Evolutionary conservation across 2,888 invertebrate genomes (phyloP), one percentile per base, ranked within the genome.

Genomic region (Andrena dorsata): DNA sequence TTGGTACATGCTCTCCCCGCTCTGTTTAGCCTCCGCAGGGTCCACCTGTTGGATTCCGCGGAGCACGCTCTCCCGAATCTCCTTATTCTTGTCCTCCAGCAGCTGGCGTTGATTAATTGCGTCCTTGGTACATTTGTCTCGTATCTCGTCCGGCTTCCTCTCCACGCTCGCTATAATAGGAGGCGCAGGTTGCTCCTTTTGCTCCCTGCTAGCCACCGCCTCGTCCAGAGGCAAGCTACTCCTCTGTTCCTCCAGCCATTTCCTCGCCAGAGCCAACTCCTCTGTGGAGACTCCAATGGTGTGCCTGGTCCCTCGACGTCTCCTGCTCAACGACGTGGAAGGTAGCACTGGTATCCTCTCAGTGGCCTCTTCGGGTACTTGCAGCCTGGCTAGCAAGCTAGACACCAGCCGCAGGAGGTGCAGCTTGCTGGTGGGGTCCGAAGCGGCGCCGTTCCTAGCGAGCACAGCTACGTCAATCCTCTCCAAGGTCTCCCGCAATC

Each of bases 221-320:
- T 63, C 51, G 1, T 47, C 26, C 20, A 65, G 4, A 0, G 66
- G 47, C 2, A 56, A 35, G 1, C 16, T 5, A 16, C 65, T 87
- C 1, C 64, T 60, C 23, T 60, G 71, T 16, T 82, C 96, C 93
- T 97, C 97, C 86, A 97, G 96, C 90, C 97, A 95, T 76, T 96
- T 95, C 63, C 98, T 95, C 0, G 98, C 98, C 89, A 96, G 96
- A 2, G 96, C 97, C 32, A 98, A 94, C 90, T 98, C 98, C 92
- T 97, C 97, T 61, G 96, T 95, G 53, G 97, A 97, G 23, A 98
- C 98, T 64, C 97, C 97, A 28, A 98, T 97, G 0, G 98, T 98
- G 93, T 98, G 97, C 0, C 98, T 94, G 64, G 95, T 95, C 82
- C 96, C 95, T 41, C 95, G 95, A 75, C 96, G 95, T 10, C 95